Conservation (phyloP, 1,140 invertebrate genomes). For the Plutomurus gul region DNA sequence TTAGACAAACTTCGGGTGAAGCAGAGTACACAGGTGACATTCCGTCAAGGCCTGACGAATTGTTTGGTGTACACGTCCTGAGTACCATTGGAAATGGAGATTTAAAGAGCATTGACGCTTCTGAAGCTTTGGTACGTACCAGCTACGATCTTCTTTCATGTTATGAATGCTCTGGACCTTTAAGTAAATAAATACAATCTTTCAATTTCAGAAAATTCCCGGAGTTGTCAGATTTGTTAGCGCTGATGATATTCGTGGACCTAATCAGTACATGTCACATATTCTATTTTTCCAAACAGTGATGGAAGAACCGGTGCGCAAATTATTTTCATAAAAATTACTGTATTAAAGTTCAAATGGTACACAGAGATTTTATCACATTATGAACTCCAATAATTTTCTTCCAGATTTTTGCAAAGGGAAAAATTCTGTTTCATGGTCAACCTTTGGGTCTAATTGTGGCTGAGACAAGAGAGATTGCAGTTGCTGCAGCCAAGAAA, state of each 20-base stretch:
- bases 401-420: constrained; percentile 52
- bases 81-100: constrained; percentile 56
- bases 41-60: constrained; percentile 55
- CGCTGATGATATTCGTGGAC: constrained; percentile 57
- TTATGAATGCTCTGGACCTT: no score
- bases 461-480: constrained; percentile 65
- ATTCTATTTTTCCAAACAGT: constrained; percentile 8
- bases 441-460: constrained; percentile 75
- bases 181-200: no score
- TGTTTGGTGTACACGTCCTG: constrained; percentile 59
- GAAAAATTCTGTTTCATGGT: constrained; percentile 60
- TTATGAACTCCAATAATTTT: neutral
- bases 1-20: constrained; percentile 56
- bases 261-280: constrained; percentile 45
- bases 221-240: constrained; percentile 58
- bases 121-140: constrained; percentile 55
- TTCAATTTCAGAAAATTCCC: constrained; percentile 34
- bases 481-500: constrained; percentile 66
- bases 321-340: neutral
- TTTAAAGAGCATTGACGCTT: constrained; percentile 55
- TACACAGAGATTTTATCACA: neutral
- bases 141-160: constrained; percentile 47
- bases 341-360: neutral
- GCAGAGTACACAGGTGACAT: constrained; percentile 60
- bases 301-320: constrained; percentile 49